A percentile compares a stretch with the other conserved stretches of the same genome.
Conservation (phyloP, 2,797 vertebrate species). For the Rhabdophis nuchalis region DNA sequence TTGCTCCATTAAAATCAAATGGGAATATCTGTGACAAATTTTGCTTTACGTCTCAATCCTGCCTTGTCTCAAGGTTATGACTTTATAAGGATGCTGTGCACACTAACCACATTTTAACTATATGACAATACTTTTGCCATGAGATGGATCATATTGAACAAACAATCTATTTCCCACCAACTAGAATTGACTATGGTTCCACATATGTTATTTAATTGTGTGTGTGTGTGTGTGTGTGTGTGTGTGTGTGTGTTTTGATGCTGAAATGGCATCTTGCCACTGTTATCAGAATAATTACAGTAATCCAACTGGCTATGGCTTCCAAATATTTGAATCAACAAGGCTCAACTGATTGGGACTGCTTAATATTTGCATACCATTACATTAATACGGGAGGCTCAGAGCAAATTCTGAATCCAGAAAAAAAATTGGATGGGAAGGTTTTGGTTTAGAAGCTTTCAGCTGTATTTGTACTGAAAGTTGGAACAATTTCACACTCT, state of each 20-base stretch:
- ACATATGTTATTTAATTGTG: not conserved
- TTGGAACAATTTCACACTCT: not conserved
- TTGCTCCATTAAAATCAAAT: not conserved
- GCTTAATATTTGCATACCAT: constrained; percentile 7
- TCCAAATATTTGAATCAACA: constrained; percentile 1
- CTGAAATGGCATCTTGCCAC: not conserved
- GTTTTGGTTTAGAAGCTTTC: constrained; percentile 1
- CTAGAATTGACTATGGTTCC: not conserved
- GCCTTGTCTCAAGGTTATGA: not conserved
- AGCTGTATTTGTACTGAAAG: not conserved
- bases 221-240: too few species aligned
- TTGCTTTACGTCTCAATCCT: not conserved
- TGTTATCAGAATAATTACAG: not conserved
- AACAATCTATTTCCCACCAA: not conserved
- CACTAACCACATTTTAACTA: not conserved
- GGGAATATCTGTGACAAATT: not conserved
- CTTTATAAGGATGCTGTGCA: not conserved
- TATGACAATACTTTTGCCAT: not conserved
- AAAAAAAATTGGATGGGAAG: not conserved
- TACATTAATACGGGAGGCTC: not conserved
- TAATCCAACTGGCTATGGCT: not conserved
- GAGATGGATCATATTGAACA: not conserved
- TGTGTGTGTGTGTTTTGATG: not conserved
- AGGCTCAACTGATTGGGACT: not conserved
- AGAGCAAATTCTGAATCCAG: not conserved